phyloP scores from a whole-genome alignment of 2,113 vertebrate genomes.

The Dipodomys stephensi region DNA sequence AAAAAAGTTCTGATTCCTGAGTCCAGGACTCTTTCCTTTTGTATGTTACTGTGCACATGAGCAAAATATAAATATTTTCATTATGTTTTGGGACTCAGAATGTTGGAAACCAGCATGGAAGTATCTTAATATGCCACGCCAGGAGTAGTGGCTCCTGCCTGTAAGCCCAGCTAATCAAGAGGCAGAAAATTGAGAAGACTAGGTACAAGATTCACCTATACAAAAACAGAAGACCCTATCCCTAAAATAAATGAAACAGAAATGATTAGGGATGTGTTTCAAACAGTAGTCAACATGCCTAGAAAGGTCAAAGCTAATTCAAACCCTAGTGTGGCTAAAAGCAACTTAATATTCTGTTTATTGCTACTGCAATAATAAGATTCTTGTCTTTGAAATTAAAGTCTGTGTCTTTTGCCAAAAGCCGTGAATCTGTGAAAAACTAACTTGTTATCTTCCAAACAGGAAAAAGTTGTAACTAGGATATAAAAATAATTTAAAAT shows the following conservation, averaged over 20 bases:
- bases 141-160: too few relatives aligned
- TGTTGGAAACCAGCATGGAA: background rate
- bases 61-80: background rate
- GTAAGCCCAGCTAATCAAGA: too few relatives aligned
- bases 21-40: background rate
- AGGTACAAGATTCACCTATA: too few relatives aligned
- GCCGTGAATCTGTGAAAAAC: background rate
- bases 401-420: background rate
- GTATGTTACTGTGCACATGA: background rate
- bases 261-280: too few relatives aligned
- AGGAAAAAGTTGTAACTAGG: background rate
- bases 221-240: too few relatives aligned
- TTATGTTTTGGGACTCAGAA: background rate
- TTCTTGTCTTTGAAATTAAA: background rate
- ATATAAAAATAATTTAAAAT: background rate
- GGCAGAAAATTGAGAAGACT: too few relatives aligned
- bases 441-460: background rate
- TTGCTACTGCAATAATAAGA: background rate
- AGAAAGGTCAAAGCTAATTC: too few relatives aligned
- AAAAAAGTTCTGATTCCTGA: background rate
- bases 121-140: background rate
- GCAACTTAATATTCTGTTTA: background rate
- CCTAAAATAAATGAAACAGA: too few relatives aligned
- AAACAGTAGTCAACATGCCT: too few relatives aligned
- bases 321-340: too few relatives aligned